phyloP scores from a whole-genome alignment of 2,113 vertebrate genomes.

The Platichthys stellatus region DNA sequence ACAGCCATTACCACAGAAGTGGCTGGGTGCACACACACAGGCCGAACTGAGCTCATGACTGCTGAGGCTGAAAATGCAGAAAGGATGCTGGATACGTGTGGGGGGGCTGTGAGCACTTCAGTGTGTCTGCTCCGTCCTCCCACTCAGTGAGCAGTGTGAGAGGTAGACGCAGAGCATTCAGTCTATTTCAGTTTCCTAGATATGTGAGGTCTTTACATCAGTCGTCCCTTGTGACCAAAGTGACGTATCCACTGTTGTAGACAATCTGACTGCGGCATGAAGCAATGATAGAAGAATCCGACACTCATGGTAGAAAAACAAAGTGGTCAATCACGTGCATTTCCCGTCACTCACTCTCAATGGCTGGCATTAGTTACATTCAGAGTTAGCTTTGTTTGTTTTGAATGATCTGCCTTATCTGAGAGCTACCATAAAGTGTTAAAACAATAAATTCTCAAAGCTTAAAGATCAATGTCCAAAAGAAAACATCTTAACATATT shows the following conservation, averaged over 20 bases:
- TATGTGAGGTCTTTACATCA: conserved; percentile 66
- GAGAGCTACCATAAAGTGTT: background rate
- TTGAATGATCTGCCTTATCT: background rate
- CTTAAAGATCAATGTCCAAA: background rate
- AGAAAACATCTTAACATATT: background rate
- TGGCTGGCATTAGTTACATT: background rate
- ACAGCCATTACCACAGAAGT: too few relatives aligned
- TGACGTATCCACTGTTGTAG: conserved; percentile 67
- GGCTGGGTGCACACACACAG: background rate
- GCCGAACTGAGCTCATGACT: background rate
- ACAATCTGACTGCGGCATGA: conserved; percentile 37
- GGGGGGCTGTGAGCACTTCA: conserved; percentile 60
- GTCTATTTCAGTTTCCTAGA: conserved; percentile 72
- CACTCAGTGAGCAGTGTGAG: conserved; percentile 64
- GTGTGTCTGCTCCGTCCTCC: conserved; percentile 68
- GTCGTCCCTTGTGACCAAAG: conserved; percentile 55
- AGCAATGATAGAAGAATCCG: conserved; percentile 20
- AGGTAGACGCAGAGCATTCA: conserved; percentile 64
- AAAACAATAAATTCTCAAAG: background rate
- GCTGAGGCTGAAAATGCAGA: conserved; percentile 4
- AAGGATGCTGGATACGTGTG: conserved; percentile 46
- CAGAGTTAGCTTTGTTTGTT: background rate
- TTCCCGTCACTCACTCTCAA: background rate
- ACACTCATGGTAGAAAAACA: background rate
- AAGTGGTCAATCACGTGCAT: background rate